Evolutionary conservation across 2,113 vertebrate species (phyloP).

Genomic region (Xiphorhynchus elegans): DNA sequence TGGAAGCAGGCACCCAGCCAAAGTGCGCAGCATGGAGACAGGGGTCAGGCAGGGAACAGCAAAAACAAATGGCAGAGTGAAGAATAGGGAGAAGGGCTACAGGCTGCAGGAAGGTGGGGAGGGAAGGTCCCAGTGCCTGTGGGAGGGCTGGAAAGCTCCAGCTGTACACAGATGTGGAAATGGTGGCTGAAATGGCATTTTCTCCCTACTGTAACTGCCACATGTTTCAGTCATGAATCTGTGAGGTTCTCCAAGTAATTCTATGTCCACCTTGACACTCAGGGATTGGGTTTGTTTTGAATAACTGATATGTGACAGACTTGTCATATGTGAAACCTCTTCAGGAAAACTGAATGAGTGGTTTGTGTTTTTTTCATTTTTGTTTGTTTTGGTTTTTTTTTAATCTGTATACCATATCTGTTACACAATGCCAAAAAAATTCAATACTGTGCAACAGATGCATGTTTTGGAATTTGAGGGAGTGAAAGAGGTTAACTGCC

Average conservation of each 20-base stretch:
- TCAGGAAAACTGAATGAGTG: neutral
- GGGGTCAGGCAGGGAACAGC: neutral
- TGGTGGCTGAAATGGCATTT: neutral
- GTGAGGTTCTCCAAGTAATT: neutral
- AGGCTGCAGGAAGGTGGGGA: neutral
- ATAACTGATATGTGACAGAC: neutral
- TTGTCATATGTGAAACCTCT: neutral
- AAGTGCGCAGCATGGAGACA: neutral
- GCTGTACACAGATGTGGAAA: neutral
- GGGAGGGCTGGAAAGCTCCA: neutral
- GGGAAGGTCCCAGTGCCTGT: rapidly evolving
- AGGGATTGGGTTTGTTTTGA: neutral
- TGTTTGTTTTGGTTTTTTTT: neutral
- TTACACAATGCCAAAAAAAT: neutral
- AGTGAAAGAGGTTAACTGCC: neutral
- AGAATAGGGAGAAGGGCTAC: neutral
- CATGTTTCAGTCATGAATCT: neutral
- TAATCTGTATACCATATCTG: neutral
- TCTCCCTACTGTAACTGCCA: rapidly evolving
- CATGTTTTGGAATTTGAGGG: neutral
- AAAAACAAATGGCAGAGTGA: neutral
- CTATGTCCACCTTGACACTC: neutral
- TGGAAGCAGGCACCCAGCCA: neutral
- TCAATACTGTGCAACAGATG: neutral
- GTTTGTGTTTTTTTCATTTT: neutral